Evolutionary conservation across 1,140 invertebrate species (phyloP), one percentile per base, ranked within the genome.

Genomic region (Polypedilum pembai): DNA sequence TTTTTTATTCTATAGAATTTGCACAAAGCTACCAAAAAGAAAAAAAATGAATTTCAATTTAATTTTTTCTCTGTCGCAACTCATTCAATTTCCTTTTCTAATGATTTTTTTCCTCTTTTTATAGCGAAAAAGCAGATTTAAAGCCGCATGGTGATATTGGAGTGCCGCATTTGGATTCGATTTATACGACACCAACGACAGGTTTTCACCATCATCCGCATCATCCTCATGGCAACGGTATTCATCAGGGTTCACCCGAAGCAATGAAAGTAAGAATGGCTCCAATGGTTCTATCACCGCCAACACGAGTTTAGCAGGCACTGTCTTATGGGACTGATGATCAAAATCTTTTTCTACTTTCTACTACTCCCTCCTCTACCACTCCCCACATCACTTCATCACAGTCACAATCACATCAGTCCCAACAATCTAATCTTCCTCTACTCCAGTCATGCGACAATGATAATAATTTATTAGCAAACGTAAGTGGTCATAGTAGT

Each of bases 241-340:
- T 76, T 77, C 77, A 78, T 76, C 77, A 78, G 24, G 82, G 82
- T 77, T 88, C 87, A 78, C 88, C 88, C 41, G 89, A 87, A 80
- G 89, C 89, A 81, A 89, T 90, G 87, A 90, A 91, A 88, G 89
- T 90, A 85, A 89, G 89, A 83, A 88, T 90, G 80, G 89, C 89
- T 79, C 88, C 89, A 80, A 89, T 90, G 85, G 88, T 90, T 82
- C 87, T 90, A 82, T 89, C 90, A 85, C 88, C 89, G 77, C 89
- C 89, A 82, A 90, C 89, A 86, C 89, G 88, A 85, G 89, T 91
- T 86, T 91, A 89, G 88, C 86, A 86, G 81, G 80, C 80, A 82
- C 80, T 80, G 78, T 80, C 80, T 79, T 76, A 76, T 78, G 79
- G 66, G 74, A 73, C 74, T 41, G 65, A 75, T 73, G 21, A 74